Evolutionary conservation across 1,140 invertebrate genomes (phyloP).

Genomic region (Elysia chlorotica): DNA sequence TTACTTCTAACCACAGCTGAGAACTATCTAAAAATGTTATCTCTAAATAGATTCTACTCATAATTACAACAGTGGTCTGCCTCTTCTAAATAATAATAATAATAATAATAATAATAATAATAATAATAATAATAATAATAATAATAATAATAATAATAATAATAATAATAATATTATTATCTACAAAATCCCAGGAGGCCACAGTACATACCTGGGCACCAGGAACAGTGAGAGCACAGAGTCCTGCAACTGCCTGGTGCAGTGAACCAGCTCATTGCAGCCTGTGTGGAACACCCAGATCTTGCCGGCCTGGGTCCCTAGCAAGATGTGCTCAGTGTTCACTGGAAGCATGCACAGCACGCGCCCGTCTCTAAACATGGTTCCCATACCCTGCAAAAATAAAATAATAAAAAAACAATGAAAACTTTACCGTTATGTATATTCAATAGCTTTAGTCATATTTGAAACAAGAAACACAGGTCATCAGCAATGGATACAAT

Average conservation of each 20-base stretch:
- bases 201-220: conserved; percentile 35
- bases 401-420: neutral
- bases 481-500: no score
- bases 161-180: neutral
- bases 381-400: conserved; percentile 25
- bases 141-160: neutral
- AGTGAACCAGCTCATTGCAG: conserved; percentile 27
- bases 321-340: conserved; percentile 30
- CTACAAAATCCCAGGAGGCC: no score
- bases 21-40: no score
- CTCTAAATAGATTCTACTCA: no score
- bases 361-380: conserved; percentile 41
- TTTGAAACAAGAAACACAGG: no score
- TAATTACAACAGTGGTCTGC: no score
- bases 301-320: conserved; percentile 42
- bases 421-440: neutral
- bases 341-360: conserved; percentile 42
- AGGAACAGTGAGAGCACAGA: conserved; percentile 42
- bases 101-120: no score
- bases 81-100: no score
- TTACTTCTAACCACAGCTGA: no score
- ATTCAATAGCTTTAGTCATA: no score
- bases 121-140: neutral
- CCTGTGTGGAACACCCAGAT: conserved; percentile 45
- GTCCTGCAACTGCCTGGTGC: conserved; percentile 35